Conservation (phyloP, 1,140 invertebrate genomes). For the Platyura marginata region DNA sequence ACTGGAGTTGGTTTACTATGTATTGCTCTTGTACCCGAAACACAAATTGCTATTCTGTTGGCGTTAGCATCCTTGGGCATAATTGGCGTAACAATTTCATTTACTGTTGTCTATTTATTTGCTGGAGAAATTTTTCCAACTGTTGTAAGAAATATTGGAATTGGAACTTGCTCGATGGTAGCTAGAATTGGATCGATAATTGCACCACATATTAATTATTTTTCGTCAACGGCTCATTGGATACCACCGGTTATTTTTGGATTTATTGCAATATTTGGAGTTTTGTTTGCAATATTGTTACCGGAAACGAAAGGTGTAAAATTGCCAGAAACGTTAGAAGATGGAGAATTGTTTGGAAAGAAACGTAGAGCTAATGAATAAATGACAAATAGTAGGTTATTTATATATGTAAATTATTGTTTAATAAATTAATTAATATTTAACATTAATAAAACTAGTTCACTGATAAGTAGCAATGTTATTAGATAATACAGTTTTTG, state of each 20-base stretch:
- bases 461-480: too few species aligned
- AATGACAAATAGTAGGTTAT: too few species aligned
- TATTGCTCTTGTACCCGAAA: conserved; percentile 31
- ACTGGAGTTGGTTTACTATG: conserved; percentile 42
- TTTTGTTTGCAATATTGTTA: conserved; percentile 37
- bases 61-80: conserved; percentile 12
- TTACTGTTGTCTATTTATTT: conserved; percentile 36
- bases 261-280: conserved; percentile 36
- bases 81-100: conserved; percentile 28
- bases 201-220: conserved; percentile 30
- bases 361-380: too few species aligned
- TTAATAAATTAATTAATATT: too few species aligned
- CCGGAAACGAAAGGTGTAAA: conserved; percentile 56
- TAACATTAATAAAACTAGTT: too few species aligned
- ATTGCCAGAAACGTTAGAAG: conserved; percentile 57
- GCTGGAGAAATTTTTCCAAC: conserved; percentile 38
- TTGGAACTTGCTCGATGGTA: conserved; percentile 31
- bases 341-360: conserved; percentile 54
- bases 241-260: conserved; percentile 52
- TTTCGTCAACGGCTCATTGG: conserved; percentile 23
- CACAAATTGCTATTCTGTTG: conserved; percentile 2
- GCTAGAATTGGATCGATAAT: conserved; percentile 33
- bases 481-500: too few species aligned
- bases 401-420: too few species aligned
- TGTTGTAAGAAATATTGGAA: conserved; percentile 33